Evolutionary conservation across 2,113 vertebrate species (phyloP).

Genomic region (Calidris pygmaea): DNA sequence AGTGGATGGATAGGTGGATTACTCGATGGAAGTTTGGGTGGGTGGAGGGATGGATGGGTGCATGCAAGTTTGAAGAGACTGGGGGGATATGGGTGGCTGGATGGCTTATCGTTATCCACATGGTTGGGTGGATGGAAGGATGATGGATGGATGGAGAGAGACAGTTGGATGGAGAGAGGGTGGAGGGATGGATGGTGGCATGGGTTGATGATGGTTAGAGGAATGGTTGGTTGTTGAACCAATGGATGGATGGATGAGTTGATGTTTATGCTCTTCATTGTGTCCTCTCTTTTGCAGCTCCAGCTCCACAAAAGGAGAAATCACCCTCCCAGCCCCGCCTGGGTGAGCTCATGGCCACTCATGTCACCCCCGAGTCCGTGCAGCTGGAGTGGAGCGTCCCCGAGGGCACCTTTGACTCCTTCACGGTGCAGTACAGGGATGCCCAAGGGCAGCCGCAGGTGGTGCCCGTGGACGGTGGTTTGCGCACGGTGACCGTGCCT

Average conservation of each 20-base stretch:
- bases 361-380: background rate
- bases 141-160: too few species aligned
- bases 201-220: too few species aligned
- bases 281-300: background rate
- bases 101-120: too few species aligned
- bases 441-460: background rate
- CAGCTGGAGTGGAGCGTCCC: slow-evolving; percentile 51
- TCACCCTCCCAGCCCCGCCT: background rate
- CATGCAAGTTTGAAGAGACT: too few species aligned
- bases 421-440: slow-evolving; percentile 55
- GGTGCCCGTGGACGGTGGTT: too few species aligned
- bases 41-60: background rate
- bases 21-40: too few species aligned
- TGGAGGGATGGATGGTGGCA: too few species aligned
- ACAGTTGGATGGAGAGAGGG: too few species aligned
- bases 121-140: too few species aligned
- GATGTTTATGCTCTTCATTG: background rate
- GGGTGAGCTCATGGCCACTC: background rate
- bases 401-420: slow-evolving; percentile 57
- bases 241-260: too few species aligned
- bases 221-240: too few species aligned
- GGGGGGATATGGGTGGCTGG: too few species aligned
- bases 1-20: background rate
- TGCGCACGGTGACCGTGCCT: background rate
- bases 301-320: background rate